These are phyloP conservation scores for Pseudobourletiella spinata DNA, from an alignment of 1,140 invertebrate genomes.

Conservation along the genomic window DNA sequence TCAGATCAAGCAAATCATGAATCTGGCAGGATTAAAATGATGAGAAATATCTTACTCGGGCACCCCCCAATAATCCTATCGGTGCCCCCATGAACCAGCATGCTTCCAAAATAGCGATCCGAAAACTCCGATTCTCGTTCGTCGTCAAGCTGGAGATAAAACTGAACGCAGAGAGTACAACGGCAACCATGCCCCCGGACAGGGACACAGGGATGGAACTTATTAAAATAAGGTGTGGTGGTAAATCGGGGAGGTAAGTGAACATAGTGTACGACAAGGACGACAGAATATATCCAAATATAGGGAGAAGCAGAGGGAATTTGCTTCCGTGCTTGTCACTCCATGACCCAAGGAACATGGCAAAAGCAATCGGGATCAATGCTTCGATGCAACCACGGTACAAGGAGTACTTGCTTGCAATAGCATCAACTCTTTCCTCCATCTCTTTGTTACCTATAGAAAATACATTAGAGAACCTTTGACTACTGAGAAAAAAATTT, in stretches of 20 bases:
- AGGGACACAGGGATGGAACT: constrained; percentile 21
- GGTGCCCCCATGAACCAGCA: constrained; percentile 24
- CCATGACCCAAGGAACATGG: constrained; percentile 30
- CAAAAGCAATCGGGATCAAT: constrained; percentile 23
- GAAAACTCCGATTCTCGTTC: constrained; percentile 25
- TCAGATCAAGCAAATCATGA: too few species aligned
- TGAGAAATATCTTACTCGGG: constrained; percentile 15
- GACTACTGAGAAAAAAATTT: too few species aligned
- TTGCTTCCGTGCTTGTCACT: constrained; percentile 26
- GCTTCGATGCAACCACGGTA: constrained; percentile 21
- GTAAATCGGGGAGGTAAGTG: constrained; percentile 14
- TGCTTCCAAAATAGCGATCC: constrained; percentile 27
- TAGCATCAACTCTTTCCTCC: constrained; percentile 17
- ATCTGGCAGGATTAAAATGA: too few species aligned
- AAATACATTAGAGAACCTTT: too few species aligned
- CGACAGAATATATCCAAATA: constrained; percentile 20
- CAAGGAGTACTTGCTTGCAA: constrained; percentile 13
- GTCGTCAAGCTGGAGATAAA: constrained; percentile 22
- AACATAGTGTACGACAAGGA: constrained; percentile 16
- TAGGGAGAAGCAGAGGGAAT: constrained; percentile 21
- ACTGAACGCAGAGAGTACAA: constrained; percentile 21
- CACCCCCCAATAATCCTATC: constrained; percentile 15
- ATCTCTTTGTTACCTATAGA: too few species aligned
- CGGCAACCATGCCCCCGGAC: constrained; percentile 23
- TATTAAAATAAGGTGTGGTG: constrained; percentile 14